Base-by-base conservation (phyloP, 1,140 invertebrate species). In the Manduca sexta region DNA sequence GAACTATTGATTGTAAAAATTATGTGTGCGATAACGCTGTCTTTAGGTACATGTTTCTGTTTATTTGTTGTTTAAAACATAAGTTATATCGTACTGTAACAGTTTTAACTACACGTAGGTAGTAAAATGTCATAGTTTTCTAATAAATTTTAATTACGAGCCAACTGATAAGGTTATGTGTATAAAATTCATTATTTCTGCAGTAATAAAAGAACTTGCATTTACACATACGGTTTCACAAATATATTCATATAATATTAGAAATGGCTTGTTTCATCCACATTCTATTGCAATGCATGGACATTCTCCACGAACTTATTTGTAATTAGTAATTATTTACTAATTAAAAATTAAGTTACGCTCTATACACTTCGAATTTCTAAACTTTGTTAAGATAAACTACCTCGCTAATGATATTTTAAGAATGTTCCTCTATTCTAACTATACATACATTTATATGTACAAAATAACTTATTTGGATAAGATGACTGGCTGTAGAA, bases 361-460 rank as follows among this genome's bases (percentile, higher is more conserved):
- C 34, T 49, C 29, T 51, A 48, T 43, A 46, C 38, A 49, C 39
- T 35, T 48, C 4, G 21, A 26, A 8, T 5, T 26, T 26, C 21
- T 26, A 26, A 26, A 26, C 21, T 26, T 26, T 26, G 21, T 26
- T 5, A 26, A 26, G 21, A 26, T 26, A 50, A 59, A 59, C 60
- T 62, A 63, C 47, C 18, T 18, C 4, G 21, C 21, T 26, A 26
- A 26, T 26, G 21, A 26, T 26, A 26, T 52, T 47, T 60, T 47
- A 51, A 50, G 40, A 40, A 37, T 37, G 47, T 58, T 63, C 48
- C 49, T 58, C 52, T 64, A 66, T 51, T 50, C 41, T 21, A 62
- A 51, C 50, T 68, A 60, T 21, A 60, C 65, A 64, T 62, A 69
- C 56, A 69, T 53, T 56, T 42, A 56, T 61, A 69, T 65, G 14